Evolutionary conservation across 2,797 vertebrate genomes (phyloP).

Genomic region (Prunella strophiata): DNA sequence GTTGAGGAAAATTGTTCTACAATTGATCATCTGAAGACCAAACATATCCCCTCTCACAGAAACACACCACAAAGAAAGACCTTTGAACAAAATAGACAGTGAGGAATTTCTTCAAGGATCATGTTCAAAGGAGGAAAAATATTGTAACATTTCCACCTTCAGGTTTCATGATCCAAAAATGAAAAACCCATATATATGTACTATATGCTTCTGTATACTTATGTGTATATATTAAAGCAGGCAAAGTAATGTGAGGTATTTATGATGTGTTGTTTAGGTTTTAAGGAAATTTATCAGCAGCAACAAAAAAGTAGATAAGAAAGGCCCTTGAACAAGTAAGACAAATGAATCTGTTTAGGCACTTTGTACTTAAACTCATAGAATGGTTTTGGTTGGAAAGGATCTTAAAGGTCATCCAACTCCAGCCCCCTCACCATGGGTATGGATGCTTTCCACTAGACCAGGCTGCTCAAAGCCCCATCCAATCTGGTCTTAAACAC

Average conservation of each 20-base stretch:
- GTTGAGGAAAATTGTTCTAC: neutral
- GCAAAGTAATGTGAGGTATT: neutral
- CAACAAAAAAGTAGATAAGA: neutral
- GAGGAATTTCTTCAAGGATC: neutral
- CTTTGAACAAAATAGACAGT: neutral
- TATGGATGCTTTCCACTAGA: neutral
- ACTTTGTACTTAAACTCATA: neutral
- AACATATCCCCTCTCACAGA: neutral
- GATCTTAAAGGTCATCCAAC: neutral
- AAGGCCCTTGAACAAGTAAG: neutral
- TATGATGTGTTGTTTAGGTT: neutral
- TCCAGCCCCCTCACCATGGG: neutral
- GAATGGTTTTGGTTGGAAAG: neutral
- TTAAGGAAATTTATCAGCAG: neutral
- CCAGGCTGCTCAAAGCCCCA: neutral
- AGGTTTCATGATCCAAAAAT: neutral
- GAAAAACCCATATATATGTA: neutral
- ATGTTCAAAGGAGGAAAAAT: neutral
- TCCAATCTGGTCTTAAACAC: neutral
- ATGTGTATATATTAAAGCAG: neutral
- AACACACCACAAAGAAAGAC: neutral
- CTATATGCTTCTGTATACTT: neutral
- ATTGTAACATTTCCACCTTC: neutral
- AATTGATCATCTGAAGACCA: neutral
- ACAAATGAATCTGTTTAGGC: neutral